Percentiles rank a stretch among this genome's conserved stretches.
phyloP scores from a whole-genome alignment of 2,888 invertebrate genomes.

The Torymus tubicola region DNA sequence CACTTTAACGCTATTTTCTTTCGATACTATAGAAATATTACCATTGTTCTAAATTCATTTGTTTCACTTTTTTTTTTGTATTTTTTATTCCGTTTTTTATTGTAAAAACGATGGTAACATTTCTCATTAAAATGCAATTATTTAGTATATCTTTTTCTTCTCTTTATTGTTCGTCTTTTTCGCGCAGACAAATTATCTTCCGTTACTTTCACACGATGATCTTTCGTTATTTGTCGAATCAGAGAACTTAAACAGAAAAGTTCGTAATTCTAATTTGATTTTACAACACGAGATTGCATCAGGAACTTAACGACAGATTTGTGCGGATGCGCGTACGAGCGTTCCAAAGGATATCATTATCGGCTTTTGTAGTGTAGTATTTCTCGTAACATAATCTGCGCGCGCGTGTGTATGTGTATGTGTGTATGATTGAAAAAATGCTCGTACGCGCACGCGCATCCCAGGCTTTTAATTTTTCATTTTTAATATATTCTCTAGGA shows the following conservation, averaged over 20 bases:
- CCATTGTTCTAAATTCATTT: conserved; percentile 34
- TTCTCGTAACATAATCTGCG: not conserved
- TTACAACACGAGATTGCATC: conserved; percentile 72
- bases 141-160: conserved; percentile 54
- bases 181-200: conserved; percentile 19
- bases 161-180: conserved; percentile 27
- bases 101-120: conserved; percentile 48
- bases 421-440: conserved; percentile 19
- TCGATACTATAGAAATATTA: conserved; percentile 53
- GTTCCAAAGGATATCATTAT: conserved; percentile 16
- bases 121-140: conserved; percentile 46
- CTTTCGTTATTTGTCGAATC: conserved; percentile 30
- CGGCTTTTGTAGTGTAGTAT: conserved; percentile 17
- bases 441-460: conserved; percentile 51
- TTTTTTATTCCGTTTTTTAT: conserved; percentile 7
- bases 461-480: conserved; percentile 37
- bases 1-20: conserved; percentile 42
- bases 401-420: too few species aligned
- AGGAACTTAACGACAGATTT: conserved; percentile 72
- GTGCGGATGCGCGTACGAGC: conserved; percentile 49
- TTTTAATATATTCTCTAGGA: conserved; percentile 59
- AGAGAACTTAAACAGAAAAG: conserved; percentile 59
- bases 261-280: conserved; percentile 71
- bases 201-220: conserved; percentile 38
- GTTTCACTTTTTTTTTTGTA: conserved; percentile 51